Evolutionary conservation across 2,888 invertebrate genomes (phyloP).

Genomic region (Acrocera orbiculus): DNA sequence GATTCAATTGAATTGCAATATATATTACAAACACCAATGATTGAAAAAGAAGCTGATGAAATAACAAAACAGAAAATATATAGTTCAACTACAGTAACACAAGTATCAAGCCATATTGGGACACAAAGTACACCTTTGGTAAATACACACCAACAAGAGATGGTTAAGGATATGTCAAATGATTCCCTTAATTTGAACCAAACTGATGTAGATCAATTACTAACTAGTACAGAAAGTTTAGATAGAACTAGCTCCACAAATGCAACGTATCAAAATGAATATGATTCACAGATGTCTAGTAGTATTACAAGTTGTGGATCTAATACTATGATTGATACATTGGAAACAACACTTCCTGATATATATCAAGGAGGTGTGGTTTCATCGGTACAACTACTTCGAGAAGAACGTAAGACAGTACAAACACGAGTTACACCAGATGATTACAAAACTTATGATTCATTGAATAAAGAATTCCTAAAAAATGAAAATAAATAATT

Average conservation of each 20-base stretch:
- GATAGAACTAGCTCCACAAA: slow-evolving; percentile 64
- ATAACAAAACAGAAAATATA: slow-evolving; percentile 21
- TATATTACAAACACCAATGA: slow-evolving; percentile 9
- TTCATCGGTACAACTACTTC: slow-evolving; percentile 5
- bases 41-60: slow-evolving; percentile 18
- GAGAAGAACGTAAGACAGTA: slow-evolving; percentile 1
- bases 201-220: slow-evolving; percentile 37
- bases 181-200: slow-evolving; percentile 28
- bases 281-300: slow-evolving; percentile 71
- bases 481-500: slow-evolving; percentile 7
- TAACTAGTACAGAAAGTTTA: slow-evolving; percentile 53
- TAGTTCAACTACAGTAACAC: slow-evolving; percentile 13
- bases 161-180: slow-evolving; percentile 26
- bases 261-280: slow-evolving; percentile 68
- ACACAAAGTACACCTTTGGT: slow-evolving; percentile 5
- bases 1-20: slow-evolving; percentile 26
- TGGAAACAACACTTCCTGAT: slow-evolving; percentile 30
- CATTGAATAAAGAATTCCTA: slow-evolving; percentile 10
- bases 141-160: slow-evolving; percentile 8
- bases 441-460: slow-evolving; percentile 10
- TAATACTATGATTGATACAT: slow-evolving; percentile 66
- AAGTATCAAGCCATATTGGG: slow-evolving; percentile 5
- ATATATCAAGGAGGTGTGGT: slow-evolving; percentile 7
- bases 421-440: slow-evolving; percentile 1
- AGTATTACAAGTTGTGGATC: slow-evolving; percentile 71